Evolutionary conservation across 2,113 vertebrate species (phyloP).

Genomic region (Telmatochromis brichardi): DNA sequence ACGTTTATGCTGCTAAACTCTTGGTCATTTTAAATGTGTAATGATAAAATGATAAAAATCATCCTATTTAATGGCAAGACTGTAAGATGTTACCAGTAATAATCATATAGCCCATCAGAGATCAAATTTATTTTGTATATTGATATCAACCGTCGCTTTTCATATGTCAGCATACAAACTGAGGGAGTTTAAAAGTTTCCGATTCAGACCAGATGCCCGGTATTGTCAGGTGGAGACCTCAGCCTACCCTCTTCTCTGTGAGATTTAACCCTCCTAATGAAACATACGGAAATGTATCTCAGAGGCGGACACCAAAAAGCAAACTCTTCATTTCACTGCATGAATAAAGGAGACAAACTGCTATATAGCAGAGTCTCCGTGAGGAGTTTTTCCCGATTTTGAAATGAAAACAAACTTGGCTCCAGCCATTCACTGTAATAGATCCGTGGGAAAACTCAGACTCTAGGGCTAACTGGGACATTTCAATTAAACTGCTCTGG

Average conservation of each 20-base stretch:
- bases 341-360: background rate
- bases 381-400: conserved; percentile 30
- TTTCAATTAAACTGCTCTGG: conserved; percentile 8
- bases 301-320: background rate
- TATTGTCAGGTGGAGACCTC: background rate
- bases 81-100: background rate
- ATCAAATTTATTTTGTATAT: background rate
- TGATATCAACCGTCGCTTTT: background rate
- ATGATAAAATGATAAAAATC: background rate
- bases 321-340: background rate
- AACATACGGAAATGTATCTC: background rate
- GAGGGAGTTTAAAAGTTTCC: background rate
- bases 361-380: background rate
- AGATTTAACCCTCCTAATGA: background rate
- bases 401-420: conserved; percentile 49
- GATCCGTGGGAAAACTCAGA: conserved; percentile 48
- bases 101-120: background rate
- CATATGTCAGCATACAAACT: background rate
- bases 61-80: background rate
- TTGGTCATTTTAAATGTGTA: background rate
- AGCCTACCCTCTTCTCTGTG: background rate
- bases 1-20: background rate
- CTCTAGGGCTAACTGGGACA: background rate
- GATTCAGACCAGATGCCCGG: background rate
- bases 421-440: background rate